A percentile compares a stretch with the other conserved stretches of the same genome.
These are phyloP conservation scores for Tipula unca DNA, from an alignment of 2,888 invertebrate species.

Conservation along the genomic window DNA sequence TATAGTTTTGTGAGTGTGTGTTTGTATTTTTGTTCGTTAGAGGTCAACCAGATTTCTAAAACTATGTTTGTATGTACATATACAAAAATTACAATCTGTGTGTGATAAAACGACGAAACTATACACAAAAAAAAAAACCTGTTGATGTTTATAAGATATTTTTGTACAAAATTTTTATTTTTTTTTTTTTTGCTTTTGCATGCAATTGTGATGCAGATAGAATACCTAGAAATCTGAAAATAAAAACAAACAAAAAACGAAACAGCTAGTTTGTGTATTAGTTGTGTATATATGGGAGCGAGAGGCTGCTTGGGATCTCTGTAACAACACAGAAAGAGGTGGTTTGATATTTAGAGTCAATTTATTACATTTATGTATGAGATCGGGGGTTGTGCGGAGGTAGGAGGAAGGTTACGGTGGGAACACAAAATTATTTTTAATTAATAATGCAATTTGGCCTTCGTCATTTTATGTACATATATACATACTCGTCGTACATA, in stretches of 20 bases:
- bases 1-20: not conserved
- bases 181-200: not conserved
- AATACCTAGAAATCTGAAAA: not conserved
- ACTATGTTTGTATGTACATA: not conserved
- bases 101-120: not conserved
- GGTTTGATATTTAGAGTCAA: not conserved
- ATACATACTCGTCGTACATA: no score
- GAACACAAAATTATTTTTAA: not conserved
- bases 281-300: not conserved
- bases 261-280: not conserved
- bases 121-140: not conserved
- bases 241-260: not conserved
- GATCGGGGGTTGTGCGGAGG: not conserved
- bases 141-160: not conserved
- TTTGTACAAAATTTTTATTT: not conserved
- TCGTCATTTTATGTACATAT: not conserved
- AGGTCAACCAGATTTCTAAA: constrained; percentile 14
- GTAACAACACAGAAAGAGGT: not conserved
- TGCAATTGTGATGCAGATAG: not conserved
- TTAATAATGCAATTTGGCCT: not conserved
- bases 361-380: not conserved
- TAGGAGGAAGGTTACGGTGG: not conserved
- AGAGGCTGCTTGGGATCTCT: not conserved
- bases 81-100: not conserved
- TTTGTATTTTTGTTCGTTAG: not conserved